Evolutionary conservation across 2,888 invertebrate genomes (phyloP).

Genomic region (Metellina segmentata): DNA sequence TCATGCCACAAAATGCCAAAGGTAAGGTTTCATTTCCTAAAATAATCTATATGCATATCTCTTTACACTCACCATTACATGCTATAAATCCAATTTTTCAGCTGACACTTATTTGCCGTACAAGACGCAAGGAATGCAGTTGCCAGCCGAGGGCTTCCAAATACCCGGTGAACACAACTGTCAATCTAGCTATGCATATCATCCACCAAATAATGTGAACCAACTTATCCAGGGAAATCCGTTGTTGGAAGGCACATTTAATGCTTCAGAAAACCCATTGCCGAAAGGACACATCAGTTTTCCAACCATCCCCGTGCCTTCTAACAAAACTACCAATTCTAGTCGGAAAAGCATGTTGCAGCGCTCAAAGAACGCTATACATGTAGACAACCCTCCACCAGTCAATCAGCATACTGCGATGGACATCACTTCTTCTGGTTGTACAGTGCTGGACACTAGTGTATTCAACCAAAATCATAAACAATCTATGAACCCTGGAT

Average conservation of each 20-base stretch:
- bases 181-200: slow-evolving; percentile 10
- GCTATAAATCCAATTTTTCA: slow-evolving; percentile 13
- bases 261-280: not conserved
- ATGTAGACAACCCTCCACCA: not conserved
- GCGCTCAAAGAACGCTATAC: slow-evolving; percentile 1
- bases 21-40: slow-evolving; percentile 38
- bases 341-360: not conserved
- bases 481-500: not conserved
- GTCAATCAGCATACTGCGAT: slow-evolving; percentile 58
- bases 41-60: not conserved
- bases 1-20: slow-evolving; percentile 65
- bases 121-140: slow-evolving; percentile 10
- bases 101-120: slow-evolving; percentile 39
- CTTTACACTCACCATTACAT: not conserved
- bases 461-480: slow-evolving; percentile 27
- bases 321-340: slow-evolving; percentile 6
- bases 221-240: slow-evolving; percentile 28
- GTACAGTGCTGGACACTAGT: slow-evolving; percentile 50
- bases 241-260: not conserved
- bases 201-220: slow-evolving; percentile 11
- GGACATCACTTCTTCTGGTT: slow-evolving; percentile 68
- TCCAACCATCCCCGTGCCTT: not conserved
- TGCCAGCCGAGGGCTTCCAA: not conserved
- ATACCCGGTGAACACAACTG: not conserved
- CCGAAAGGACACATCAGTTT: not conserved